Base-by-base conservation (phyloP, 2,797 vertebrate genomes). In the Salmo trutta region DNA sequence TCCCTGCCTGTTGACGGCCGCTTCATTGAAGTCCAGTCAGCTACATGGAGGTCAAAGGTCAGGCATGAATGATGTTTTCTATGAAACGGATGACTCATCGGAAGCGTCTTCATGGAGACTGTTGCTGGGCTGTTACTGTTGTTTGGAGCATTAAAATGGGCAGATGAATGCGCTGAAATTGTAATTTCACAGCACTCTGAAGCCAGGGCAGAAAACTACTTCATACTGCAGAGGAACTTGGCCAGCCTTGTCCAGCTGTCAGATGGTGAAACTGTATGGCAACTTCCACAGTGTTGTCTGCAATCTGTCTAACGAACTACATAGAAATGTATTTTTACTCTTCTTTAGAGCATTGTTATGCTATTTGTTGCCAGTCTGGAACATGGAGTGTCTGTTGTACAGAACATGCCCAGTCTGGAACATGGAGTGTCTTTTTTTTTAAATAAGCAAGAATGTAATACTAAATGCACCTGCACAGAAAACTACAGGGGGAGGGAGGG, bases 1-100 rank as follows among this genome's bases (percentile, higher is more conserved):
- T 47, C 59, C 17, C 47, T 36, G 31, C 36, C 33, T n/a, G 66
- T 33, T 62, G 54, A 75, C 51, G 36, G 31, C 56, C 10, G 1
- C 19, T 76, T 81, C 79, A 80, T 65, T 79, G 78, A 77, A 67
- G 31, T 77, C 78, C 81, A 77, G 72, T 79, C 80, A 77, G 72
- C 14, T 75, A 36, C 53, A 36, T 27, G 47, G 54, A 62, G 83
- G 84, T 90, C 86, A 89, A 84, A 90, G 90, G 78, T 89, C 82
- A 86, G 47, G 16, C 69, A 1, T 86, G 88, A 93, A 83, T 86
- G 88, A 91, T 86, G n/a, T n/a, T n/a, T n/a, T n/a, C n/a, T n/a
- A n/a, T n/a, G 84, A 75, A 88, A 80, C 82, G 79, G 24, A 87
- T 85, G 87, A 90, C 73, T 92, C 88, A 87, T 88, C 83, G 82